A percentile compares a stretch with the other conserved stretches of the same genome.
Evolutionary conservation across 2,888 invertebrate genomes (phyloP).

Genomic region (Parnassius apollo): DNA sequence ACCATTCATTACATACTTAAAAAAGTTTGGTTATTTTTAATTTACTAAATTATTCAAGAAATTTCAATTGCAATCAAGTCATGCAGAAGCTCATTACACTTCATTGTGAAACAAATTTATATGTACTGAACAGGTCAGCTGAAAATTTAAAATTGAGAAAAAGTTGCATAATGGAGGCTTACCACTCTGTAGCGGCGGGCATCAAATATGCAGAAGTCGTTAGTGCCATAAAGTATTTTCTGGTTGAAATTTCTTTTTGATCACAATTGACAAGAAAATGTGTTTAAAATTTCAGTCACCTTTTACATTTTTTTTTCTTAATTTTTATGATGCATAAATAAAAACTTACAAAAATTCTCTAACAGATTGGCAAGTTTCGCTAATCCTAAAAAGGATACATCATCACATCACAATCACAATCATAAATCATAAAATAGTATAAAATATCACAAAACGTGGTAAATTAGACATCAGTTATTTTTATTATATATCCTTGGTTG

Average conservation of each 20-base stretch:
- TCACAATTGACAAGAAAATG: conserved; percentile 30
- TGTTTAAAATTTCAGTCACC: too few relatives aligned
- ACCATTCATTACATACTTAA: background rate
- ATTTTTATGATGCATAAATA: too few relatives aligned
- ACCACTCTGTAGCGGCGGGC: conserved; percentile 21
- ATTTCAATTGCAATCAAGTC: background rate
- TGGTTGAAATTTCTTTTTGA: conserved; percentile 12
- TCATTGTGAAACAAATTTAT: conserved; percentile 12
- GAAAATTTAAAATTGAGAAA: conserved; percentile 20
- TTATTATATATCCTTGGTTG: too few relatives aligned
- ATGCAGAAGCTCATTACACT: conserved; percentile 10
- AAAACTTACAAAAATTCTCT: too few relatives aligned
- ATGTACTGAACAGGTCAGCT: conserved; percentile 10
- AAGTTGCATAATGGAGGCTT: conserved; percentile 24
- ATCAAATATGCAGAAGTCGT: conserved; percentile 26
- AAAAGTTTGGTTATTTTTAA: background rate
- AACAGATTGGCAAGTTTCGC: too few relatives aligned
- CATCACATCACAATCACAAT: too few relatives aligned
- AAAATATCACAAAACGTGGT: too few relatives aligned
- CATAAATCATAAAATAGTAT: too few relatives aligned
- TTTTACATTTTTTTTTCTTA: too few relatives aligned
- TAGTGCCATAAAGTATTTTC: conserved; percentile 23
- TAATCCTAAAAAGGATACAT: too few relatives aligned
- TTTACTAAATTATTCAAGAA: background rate
- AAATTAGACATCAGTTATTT: too few relatives aligned